phyloP scores from a whole-genome alignment of 2,888 invertebrate species.

The Brachynemurus nebulosus region DNA sequence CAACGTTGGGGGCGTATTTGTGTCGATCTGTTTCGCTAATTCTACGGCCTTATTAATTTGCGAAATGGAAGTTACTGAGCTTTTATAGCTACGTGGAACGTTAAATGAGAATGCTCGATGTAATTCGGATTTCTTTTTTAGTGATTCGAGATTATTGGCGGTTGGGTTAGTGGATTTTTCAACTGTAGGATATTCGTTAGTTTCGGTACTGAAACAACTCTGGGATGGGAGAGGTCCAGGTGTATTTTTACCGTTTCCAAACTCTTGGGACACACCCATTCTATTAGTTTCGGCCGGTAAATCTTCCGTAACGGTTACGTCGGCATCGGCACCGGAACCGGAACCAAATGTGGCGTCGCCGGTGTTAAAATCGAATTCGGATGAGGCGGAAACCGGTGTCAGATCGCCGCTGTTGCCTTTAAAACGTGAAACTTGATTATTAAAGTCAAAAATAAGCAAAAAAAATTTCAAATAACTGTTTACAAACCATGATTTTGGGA shows the following conservation, averaged over 20 bases:
- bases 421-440: neutral
- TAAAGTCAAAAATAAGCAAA: neutral
- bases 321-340: slow-evolving; percentile 41
- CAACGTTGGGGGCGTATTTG: neutral
- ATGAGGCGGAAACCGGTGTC: slow-evolving; percentile 52
- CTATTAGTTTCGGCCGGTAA: slow-evolving; percentile 22
- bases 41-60: too few species aligned
- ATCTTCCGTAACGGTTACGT: slow-evolving; percentile 35
- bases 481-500: neutral
- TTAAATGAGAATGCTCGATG: neutral
- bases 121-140: neutral
- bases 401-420: slow-evolving; percentile 40
- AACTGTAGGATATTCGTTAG: too few species aligned
- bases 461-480: neutral
- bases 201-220: too few species aligned
- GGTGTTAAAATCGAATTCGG: slow-evolving; percentile 50
- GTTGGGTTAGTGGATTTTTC: too few species aligned
- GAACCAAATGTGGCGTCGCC: slow-evolving; percentile 55
- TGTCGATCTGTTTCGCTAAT: too few species aligned
- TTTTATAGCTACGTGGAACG: neutral
- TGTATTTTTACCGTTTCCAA: too few species aligned
- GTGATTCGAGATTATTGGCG: too few species aligned
- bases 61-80: too few species aligned
- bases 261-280: too few species aligned
- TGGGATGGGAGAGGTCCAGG: too few species aligned